Conservation (phyloP, 2,888 invertebrate genomes). For the Schizotus pectinicornis region DNA sequence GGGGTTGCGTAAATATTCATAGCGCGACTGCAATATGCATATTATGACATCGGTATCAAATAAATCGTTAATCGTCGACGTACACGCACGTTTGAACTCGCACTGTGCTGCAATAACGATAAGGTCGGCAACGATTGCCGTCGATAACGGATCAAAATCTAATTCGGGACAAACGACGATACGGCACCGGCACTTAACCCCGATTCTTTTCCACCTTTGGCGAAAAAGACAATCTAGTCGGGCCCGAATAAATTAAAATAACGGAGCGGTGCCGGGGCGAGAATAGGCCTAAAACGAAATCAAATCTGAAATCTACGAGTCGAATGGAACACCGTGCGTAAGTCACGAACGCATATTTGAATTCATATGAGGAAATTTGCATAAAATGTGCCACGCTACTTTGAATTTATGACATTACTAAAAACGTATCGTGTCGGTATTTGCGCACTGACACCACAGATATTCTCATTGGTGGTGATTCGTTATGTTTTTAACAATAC, state of each 20-base stretch:
- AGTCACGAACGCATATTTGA: constrained; percentile 46
- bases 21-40: constrained; percentile 25
- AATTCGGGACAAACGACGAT: constrained; percentile 14
- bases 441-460: constrained; percentile 39
- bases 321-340: constrained; percentile 38
- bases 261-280: constrained; percentile 21
- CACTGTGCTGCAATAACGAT: constrained; percentile 28
- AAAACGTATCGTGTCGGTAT: constrained; percentile 45
- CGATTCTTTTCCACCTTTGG: constrained; percentile 21
- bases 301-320: constrained; percentile 27
- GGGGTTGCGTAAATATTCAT: constrained; percentile 11
- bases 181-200: constrained; percentile 17
- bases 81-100: constrained; percentile 33
- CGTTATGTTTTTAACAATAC: constrained; percentile 10
- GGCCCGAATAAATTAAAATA: constrained; percentile 23
- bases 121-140: constrained; percentile 8
- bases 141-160: constrained; percentile 18
- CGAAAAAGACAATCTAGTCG: constrained; percentile 21
- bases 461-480: constrained; percentile 25
- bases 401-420: constrained; percentile 43
- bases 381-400: constrained; percentile 46
- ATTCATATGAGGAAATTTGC: constrained; percentile 44
- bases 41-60: constrained; percentile 32
- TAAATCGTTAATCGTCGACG: constrained; percentile 27
- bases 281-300: constrained; percentile 27